Evolutionary conservation across 2,888 invertebrate genomes (phyloP), one percentile per base, ranked within the genome.

Genomic region (Anthoptus insignis): DNA sequence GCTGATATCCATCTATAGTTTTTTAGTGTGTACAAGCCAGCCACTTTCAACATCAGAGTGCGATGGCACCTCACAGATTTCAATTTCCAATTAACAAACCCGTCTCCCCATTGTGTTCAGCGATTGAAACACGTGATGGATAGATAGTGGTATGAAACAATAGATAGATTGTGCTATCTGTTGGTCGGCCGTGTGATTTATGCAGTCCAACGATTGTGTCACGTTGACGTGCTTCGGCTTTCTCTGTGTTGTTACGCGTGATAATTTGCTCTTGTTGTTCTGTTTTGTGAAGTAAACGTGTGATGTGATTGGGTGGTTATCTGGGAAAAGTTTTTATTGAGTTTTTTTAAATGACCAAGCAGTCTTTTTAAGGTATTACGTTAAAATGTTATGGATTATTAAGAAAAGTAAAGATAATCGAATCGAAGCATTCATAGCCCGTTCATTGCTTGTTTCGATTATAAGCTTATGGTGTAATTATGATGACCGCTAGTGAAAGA

Each of bases 191-290:
- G 34, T 27, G 63, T 63, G 63, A 63, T 63, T 37, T 63, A 63
- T 49, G 63, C 56, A 47, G 63, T 11, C 61, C 54, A 37, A 22
- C 54, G 54, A 56, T 63, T 63, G 61, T 61, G 61, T 63, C 61
- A 63, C 37, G 14, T 24, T 56, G 47, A 63, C 24, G 61, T 37
- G 24, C 7, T 21, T 29, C 60, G 45, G 61, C 61, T 56, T 56
- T 63, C 61, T 56, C 61, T 63, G 9, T 53, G 53, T 24, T 42
- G 39, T 39, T 22, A 22, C 52, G 34, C 34, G 19, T 47, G 22
- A 54, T 61, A 34, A 61, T 61, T 45, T 19, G 54, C 54, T 49
- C 19, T 34, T 34, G 42, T 47, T 3, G 16, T 9, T 13, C 47
- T 50, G 42, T 59, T 54, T 21, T 24, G 39, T 14, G 34, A 3